Percentiles rank a stretch among this genome's conserved stretches.
Conservation (phyloP, 53 echinoderm and acorn worm genomes). For the Apostichopus leukothele region DNA sequence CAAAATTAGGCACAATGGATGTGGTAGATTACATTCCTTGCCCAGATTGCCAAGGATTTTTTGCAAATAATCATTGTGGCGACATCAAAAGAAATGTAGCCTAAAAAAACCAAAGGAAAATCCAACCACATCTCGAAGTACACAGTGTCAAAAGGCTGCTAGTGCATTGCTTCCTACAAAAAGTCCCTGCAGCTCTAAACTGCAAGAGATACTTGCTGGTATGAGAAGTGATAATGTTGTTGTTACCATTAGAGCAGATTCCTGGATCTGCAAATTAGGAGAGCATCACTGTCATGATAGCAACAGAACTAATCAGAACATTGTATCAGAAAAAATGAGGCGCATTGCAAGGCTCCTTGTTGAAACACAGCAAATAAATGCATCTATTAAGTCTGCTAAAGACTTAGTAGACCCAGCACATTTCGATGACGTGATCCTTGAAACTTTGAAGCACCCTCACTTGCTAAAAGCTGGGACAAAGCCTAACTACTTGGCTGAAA, state of each 20-base stretch:
- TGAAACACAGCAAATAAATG: neutral
- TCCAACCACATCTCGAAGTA: too few relatives aligned
- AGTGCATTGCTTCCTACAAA: slow-evolving; percentile 11
- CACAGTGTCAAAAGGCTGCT: neutral
- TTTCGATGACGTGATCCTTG: neutral
- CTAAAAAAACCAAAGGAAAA: neutral
- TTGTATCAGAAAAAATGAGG: slow-evolving; percentile 5
- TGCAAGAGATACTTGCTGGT: neutral
- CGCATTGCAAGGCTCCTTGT: neutral
- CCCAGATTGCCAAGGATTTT: neutral
- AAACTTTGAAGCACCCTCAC: neutral
- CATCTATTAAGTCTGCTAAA: neutral
- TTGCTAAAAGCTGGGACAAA: neutral
- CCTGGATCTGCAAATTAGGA: slow-evolving; percentile 1
- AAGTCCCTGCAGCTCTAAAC: neutral
- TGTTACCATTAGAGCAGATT: neutral
- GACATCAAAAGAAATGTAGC: neutral
- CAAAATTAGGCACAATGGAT: neutral
- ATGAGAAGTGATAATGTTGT: slow-evolving; percentile 19
- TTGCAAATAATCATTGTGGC: neutral
- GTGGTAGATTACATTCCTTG: neutral
- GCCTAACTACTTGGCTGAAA: neutral
- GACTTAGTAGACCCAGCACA: neutral
- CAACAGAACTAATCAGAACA: neutral
- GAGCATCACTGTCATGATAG: neutral